Conservation (phyloP, 2,888 invertebrate genomes). For the Platycheirus rosarum region DNA sequence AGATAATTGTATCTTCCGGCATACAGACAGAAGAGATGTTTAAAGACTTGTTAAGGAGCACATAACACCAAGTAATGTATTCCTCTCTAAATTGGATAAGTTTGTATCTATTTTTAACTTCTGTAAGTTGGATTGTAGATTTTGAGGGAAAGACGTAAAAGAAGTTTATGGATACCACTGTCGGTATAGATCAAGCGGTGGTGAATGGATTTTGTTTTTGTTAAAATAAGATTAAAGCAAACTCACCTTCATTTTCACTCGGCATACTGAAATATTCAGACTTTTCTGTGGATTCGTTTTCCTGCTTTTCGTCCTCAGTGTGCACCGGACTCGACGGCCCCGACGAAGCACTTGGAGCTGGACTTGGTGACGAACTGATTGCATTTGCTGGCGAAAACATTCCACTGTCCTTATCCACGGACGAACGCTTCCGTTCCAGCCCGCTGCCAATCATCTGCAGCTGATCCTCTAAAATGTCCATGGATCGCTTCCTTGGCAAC, state of each 20-base stretch:
- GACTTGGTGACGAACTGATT: constrained; percentile 78
- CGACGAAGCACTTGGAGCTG: constrained; percentile 81
- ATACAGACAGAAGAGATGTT: constrained; percentile 21
- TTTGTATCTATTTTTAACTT: constrained; percentile 35
- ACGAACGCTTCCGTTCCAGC: constrained; percentile 78
- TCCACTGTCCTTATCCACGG: constrained; percentile 77
- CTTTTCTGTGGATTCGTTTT: constrained; percentile 85
- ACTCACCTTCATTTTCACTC: constrained; percentile 81
- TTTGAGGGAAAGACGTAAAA: not conserved
- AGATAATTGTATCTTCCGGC: constrained; percentile 65
- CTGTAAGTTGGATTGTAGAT: constrained; percentile 7
- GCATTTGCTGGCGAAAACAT: constrained; percentile 76
- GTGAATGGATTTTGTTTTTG: not conserved
- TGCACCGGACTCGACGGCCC: constrained; percentile 83
- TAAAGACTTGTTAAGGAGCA: constrained; percentile 28
- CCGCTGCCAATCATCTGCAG: constrained; percentile 58
- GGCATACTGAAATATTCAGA: constrained; percentile 80
- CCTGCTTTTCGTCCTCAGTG: constrained; percentile 84
- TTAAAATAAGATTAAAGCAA: not conserved
- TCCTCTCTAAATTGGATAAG: constrained; percentile 35
- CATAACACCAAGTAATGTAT: constrained; percentile 26
- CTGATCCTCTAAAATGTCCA: constrained; percentile 80
- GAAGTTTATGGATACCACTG: not conserved
- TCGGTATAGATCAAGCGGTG: too few species aligned
- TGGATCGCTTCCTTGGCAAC: constrained; percentile 81